Base-by-base conservation (phyloP, 2,888 invertebrate genomes). In the Bibio marci region DNA sequence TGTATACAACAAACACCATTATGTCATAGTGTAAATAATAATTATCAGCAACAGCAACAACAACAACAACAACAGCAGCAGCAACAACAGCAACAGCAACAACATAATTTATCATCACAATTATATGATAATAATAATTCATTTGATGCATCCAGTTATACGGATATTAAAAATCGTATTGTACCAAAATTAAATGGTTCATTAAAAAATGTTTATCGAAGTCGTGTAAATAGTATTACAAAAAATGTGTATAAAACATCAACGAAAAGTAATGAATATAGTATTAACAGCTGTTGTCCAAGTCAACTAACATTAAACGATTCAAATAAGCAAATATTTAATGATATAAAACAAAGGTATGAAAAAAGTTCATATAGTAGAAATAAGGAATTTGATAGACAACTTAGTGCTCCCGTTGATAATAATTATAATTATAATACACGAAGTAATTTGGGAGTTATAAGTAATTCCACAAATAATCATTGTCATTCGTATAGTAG, bases 301-400 rank as follows among this genome's bases (percentile, higher is more conserved):
- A 37, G 30, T 28, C 58, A 41, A 58, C 58, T 44, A 57, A 60
- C 45, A 50, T 58, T 33, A 35, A 35, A 35, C 26, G 35, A 26
- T 33, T 17, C 56, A 54, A 33, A 33, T 18, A 33, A 33, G 15
- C 32, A n/a, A 33, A 33, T 18, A n/a, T 33, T 12, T 17, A 17
- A 12, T 12, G 17, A 18, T 33, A 18, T 12, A 33, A 33, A 12
- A 33, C 17, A 33, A 33, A 33, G 22, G 22, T 22, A 33, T 33
- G 33, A 18, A 33, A 33, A 12, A 18, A 33, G 18, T 33, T n/a
- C 28, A 28, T 28, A n/a, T 43, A 52, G 56, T 15, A 55, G 59
- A 46, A 62, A 61, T 50, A 56, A 58, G 44, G 59, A 59, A 43
- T 62, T 62, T 46, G 60, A 62, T 55, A 57, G 62, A 41, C 62